Conservation (phyloP, 1,140 invertebrate species). For the Myzus persicae region DNA sequence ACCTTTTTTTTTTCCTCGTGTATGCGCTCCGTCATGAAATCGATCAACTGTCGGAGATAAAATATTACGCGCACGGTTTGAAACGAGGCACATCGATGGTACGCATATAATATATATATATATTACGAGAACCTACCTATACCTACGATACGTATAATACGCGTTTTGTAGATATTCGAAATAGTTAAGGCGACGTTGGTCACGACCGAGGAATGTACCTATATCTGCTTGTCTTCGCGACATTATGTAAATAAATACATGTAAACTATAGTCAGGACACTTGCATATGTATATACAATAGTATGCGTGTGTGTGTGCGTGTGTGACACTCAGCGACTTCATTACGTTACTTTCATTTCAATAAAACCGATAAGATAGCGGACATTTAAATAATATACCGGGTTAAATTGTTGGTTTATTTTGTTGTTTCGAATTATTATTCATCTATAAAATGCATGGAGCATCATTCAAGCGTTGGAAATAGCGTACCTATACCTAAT, state of each 20-base stretch:
- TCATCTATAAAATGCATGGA: no score
- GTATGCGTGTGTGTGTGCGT: neutral
- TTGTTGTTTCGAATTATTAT: no score
- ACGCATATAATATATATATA: neutral
- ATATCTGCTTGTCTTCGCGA: neutral
- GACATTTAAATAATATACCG: neutral
- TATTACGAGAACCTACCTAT: neutral
- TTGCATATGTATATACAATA: neutral
- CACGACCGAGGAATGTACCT: constrained; percentile 39
- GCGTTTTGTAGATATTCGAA: neutral
- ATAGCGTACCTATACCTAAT: neutral
- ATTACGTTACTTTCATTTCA: constrained; percentile 40
- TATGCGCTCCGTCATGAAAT: neutral
- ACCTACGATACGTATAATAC: neutral
- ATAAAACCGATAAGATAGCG: neutral
- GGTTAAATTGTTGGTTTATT: neutral
- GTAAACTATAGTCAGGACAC: neutral
- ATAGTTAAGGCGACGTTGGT: constrained; percentile 49
- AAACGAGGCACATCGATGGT: neutral
- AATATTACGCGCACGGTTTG: neutral
- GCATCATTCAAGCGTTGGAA: neutral
- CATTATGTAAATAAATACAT: constrained; percentile 34
- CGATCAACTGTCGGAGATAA: constrained; percentile 52
- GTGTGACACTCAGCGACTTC: constrained; percentile 32
- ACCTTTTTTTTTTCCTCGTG: neutral